phyloP scores from a whole-genome alignment of 1,140 invertebrate genomes.

The Microplitis demolitor region DNA sequence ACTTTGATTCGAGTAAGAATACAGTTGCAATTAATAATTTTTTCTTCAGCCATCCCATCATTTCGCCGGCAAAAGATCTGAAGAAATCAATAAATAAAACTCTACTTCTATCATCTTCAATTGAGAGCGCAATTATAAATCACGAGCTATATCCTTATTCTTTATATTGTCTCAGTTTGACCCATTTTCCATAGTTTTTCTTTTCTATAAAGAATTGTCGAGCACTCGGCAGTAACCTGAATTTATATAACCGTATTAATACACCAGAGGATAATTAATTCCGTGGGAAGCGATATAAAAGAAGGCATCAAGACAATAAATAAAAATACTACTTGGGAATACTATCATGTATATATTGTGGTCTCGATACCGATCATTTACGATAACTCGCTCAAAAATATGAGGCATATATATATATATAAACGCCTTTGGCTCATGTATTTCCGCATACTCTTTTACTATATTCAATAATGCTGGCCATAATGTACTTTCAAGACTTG shows the following conservation, averaged over 20 bases:
- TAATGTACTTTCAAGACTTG: constrained; percentile 16
- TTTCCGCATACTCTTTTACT: constrained; percentile 9
- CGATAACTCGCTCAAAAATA: neutral
- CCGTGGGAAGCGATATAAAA: neutral
- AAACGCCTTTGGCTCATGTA: neutral
- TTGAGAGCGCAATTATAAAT: neutral
- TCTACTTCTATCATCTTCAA: neutral
- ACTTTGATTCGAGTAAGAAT: too few species aligned
- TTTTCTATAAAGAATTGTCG: neutral
- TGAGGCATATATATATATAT: neutral
- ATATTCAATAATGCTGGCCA: constrained; percentile 15
- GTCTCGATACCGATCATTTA: neutral
- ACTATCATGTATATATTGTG: neutral
- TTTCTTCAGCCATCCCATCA: too few species aligned
- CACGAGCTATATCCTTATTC: constrained; percentile 1
- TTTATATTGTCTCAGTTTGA: constrained; percentile 11
- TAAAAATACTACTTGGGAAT: neutral
- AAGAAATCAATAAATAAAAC: neutral
- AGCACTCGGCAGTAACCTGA: neutral
- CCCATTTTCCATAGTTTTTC: constrained; percentile 17
- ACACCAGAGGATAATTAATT: neutral
- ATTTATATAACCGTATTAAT: neutral
- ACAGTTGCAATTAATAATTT: too few species aligned
- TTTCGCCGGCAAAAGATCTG: too few species aligned
- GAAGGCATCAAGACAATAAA: neutral